These are phyloP conservation scores for Paracyclopina nana DNA, from an alignment of 1,140 invertebrate genomes.

Conservation along the genomic window DNA sequence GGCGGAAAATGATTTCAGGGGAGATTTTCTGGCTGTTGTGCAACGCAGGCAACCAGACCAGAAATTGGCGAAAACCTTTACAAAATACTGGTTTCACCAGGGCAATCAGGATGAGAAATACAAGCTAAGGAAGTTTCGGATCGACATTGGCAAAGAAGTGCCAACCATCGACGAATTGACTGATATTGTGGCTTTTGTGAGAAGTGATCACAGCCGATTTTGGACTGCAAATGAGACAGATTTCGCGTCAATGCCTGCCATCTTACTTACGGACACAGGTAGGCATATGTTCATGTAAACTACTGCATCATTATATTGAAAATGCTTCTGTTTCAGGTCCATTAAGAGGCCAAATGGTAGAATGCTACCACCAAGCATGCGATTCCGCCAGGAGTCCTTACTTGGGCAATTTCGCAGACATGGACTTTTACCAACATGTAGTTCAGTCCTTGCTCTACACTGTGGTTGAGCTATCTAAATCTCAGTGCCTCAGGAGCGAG, in stretches of 20 bases:
- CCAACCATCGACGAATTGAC: background rate
- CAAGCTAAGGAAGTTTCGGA: background rate
- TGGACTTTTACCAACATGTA: constrained; percentile 21
- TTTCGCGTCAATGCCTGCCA: constrained; percentile 22
- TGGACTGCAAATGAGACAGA: constrained; percentile 21
- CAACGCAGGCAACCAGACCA: constrained; percentile 10
- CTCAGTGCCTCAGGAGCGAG: too few relatives aligned
- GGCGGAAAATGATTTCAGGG: background rate
- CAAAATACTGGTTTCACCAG: background rate
- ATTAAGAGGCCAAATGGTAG: constrained; percentile 26
- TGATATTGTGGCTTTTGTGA: constrained; percentile 22
- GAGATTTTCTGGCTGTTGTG: constrained; percentile 19
- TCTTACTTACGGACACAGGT: constrained; percentile 28
- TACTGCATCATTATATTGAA: background rate
- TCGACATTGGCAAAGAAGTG: background rate
- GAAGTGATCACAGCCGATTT: constrained; percentile 24
- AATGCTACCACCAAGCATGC: constrained; percentile 28
- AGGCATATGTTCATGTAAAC: constrained; percentile 8
- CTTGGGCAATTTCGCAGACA: constrained; percentile 19
- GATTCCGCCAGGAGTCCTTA: constrained; percentile 21
- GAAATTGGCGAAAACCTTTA: background rate
- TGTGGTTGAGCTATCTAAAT: constrained; percentile 29
- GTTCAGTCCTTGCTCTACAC: constrained; percentile 21
- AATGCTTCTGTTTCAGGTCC: constrained; percentile 23
- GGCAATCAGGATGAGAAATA: background rate